Evolutionary conservation across 2,888 invertebrate species (phyloP).

Genomic region (Euplexia lucipara): DNA sequence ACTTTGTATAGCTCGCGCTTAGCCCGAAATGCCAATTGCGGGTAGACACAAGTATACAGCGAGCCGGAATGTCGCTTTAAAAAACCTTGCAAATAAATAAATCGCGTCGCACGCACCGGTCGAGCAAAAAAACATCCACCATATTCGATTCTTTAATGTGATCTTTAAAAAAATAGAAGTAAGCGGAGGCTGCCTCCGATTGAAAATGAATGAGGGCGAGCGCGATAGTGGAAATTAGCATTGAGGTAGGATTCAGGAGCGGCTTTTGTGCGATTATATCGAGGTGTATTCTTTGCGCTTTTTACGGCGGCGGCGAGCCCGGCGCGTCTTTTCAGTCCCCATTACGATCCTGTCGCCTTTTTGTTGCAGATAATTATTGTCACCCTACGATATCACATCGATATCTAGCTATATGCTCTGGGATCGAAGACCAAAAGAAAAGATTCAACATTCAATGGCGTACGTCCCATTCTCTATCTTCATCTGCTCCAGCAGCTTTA

Average conservation of each 20-base stretch:
- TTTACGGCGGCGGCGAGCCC: conserved; percentile 86
- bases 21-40: conserved; percentile 91
- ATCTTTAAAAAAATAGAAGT: conserved; percentile 89
- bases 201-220: conserved; percentile 91
- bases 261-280: conserved; percentile 91
- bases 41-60: conserved; percentile 91
- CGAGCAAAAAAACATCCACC: conserved; percentile 87
- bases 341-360: conserved; percentile 88
- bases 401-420: conserved; percentile 56
- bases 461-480: conserved; percentile 25
- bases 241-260: conserved; percentile 90
- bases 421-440: conserved; percentile 39
- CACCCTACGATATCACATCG: conserved; percentile 74
- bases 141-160: conserved; percentile 91
- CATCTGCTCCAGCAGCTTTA: conserved; percentile 21
- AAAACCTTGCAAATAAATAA: conserved; percentile 90
- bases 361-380: conserved; percentile 87
- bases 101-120: conserved; percentile 89
- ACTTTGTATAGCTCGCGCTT: conserved; percentile 90
- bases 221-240: conserved; percentile 92
- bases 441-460: conserved; percentile 37
- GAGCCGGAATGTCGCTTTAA: conserved; percentile 90
- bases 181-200: conserved; percentile 88
- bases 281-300: conserved; percentile 91
- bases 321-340: conserved; percentile 84